Evolutionary conservation across 2,797 vertebrate species (phyloP).

Genomic region (Clarias fuscus): DNA sequence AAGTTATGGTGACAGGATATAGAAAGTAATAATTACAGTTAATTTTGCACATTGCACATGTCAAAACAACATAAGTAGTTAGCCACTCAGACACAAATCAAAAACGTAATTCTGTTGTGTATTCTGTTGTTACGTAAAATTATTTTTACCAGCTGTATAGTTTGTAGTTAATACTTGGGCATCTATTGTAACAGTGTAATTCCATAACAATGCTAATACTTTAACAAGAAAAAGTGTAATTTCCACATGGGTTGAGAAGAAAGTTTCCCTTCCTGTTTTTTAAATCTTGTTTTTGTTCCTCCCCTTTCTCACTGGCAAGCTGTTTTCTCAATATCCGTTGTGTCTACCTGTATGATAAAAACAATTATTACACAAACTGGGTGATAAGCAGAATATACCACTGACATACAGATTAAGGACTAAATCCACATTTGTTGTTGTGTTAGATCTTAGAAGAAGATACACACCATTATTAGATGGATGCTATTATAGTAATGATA

Average conservation of each 20-base stretch:
- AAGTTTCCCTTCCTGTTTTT: background rate
- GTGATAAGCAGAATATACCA: background rate
- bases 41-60: slow-evolving; percentile 36
- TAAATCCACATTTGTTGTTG: background rate
- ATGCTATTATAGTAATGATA: background rate
- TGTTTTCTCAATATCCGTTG: background rate
- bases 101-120: background rate
- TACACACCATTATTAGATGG: background rate
- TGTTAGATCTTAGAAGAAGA: background rate
- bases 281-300: slow-evolving; percentile 2
- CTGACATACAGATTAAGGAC: background rate
- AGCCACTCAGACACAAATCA: slow-evolving; percentile 14
- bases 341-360: background rate
- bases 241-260: background rate
- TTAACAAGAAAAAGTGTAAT: background rate
- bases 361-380: background rate
- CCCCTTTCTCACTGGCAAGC: background rate
- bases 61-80: slow-evolving; percentile 6
- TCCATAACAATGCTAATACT: slow-evolving; percentile 14
- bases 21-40: slow-evolving; percentile 45
- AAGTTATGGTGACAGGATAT: slow-evolving; percentile 43
- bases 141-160: background rate
- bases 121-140: background rate
- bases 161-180: background rate
- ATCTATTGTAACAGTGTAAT: background rate